A percentile compares a stretch with the other conserved stretches of the same genome.
Evolutionary conservation across 2,888 invertebrate genomes (phyloP).

Genomic region (Congeria kusceri): DNA sequence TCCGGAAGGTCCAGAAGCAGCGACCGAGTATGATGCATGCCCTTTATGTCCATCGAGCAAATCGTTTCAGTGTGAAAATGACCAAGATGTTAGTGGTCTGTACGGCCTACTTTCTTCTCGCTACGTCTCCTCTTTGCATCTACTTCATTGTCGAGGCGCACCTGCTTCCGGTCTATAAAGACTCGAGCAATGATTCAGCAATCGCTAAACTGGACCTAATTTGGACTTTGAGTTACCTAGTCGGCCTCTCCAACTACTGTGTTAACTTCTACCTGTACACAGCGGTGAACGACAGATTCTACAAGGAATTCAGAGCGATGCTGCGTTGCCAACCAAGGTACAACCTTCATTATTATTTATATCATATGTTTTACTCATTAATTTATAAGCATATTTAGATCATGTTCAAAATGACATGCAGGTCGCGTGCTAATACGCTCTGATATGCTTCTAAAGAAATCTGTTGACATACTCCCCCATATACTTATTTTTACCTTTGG

Average conservation of each 20-base stretch:
- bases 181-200: background rate
- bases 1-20: conserved; percentile 32
- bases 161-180: conserved; percentile 31
- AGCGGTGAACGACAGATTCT: conserved; percentile 61
- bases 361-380: background rate
- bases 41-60: conserved; percentile 15
- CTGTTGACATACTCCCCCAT: too few relatives aligned
- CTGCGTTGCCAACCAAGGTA: conserved; percentile 53
- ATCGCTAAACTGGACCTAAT: conserved; percentile 52
- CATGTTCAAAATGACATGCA: too few relatives aligned
- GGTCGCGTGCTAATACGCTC: too few relatives aligned
- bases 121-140: conserved; percentile 66
- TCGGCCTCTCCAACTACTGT: conserved; percentile 67
- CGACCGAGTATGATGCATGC: conserved; percentile 52
- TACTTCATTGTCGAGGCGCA: conserved; percentile 69
- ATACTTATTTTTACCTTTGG: too few relatives aligned
- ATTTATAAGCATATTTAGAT: background rate
- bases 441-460: too few relatives aligned
- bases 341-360: background rate
- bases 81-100: conserved; percentile 67
- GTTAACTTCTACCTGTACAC: conserved; percentile 72
- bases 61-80: conserved; percentile 59
- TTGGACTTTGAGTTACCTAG: conserved; percentile 59
- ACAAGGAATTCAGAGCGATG: conserved; percentile 46
- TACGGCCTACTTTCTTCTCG: conserved; percentile 63